These are phyloP conservation scores for Eilema griseolum DNA, from an alignment of 2,888 invertebrate species.

Conservation along the genomic window DNA sequence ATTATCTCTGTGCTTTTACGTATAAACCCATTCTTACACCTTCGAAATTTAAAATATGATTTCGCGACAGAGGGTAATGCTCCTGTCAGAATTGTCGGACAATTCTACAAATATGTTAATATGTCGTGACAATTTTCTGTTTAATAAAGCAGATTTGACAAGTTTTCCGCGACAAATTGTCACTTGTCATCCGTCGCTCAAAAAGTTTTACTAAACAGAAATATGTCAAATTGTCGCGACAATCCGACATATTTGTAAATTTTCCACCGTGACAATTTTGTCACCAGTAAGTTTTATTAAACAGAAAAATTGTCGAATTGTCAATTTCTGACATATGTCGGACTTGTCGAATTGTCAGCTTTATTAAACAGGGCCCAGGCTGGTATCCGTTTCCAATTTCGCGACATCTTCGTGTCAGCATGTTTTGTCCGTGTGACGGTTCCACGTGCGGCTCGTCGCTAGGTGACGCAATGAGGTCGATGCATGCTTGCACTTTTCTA, in stretches of 20 bases:
- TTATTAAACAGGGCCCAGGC: too few species aligned
- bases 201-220: slow-evolving; percentile 15
- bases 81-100: background rate
- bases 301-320: background rate
- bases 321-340: too few species aligned
- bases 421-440: too few species aligned
- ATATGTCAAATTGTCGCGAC: background rate
- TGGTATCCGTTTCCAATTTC: too few species aligned
- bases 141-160: too few species aligned
- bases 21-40: slow-evolving; percentile 18
- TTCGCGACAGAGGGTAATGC: slow-evolving; percentile 8
- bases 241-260: background rate
- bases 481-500: too few species aligned
- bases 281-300: too few species aligned
- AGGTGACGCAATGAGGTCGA: too few species aligned
- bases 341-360: slow-evolving; percentile 10
- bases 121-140: too few species aligned
- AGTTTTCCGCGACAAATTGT: slow-evolving; percentile 18
- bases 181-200: slow-evolving; percentile 6
- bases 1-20: too few species aligned
- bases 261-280: slow-evolving; percentile 6
- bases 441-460: too few species aligned
- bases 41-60: slow-evolving; percentile 14
- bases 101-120: slow-evolving; percentile 2
- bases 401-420: too few species aligned